Conservation (phyloP, 2,113 vertebrate genomes). For the Bettongia penicillata region DNA sequence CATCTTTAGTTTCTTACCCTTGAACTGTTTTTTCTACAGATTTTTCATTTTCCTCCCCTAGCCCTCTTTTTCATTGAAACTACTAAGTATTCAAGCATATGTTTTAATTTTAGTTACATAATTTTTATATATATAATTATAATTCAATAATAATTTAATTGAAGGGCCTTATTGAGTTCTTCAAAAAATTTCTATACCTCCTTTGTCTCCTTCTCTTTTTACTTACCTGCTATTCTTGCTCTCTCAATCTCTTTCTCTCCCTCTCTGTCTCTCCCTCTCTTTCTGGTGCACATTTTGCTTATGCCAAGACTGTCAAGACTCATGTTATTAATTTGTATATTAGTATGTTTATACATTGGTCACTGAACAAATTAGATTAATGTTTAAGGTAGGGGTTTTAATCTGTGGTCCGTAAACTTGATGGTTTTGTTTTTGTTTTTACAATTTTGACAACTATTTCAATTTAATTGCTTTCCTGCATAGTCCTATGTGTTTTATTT, state of each 20-base stretch:
- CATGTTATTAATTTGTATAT: not conserved
- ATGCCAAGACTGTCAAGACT: not conserved
- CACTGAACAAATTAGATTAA: not conserved
- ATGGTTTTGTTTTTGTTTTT: not conserved
- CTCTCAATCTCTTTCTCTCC: no score
- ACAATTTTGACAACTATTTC: not conserved
- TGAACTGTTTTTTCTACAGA: not conserved
- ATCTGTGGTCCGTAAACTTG: not conserved
- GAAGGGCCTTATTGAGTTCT: not conserved
- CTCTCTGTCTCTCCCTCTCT: no score
- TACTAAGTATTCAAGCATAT: not conserved
- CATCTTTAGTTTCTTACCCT: not conserved
- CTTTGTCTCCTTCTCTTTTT: not conserved
- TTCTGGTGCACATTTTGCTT: not conserved
- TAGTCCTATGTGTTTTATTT: not conserved
- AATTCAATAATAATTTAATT: not conserved
- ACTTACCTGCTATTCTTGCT: no score
- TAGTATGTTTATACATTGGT: not conserved
- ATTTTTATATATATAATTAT: no score
- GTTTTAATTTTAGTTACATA: no score
- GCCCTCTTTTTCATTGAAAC: not conserved
- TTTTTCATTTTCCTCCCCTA: not conserved
- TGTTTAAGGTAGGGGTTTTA: not conserved
- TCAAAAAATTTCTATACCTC: not conserved
- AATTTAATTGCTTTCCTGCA: not conserved